Evolutionary conservation across 2,888 invertebrate species (phyloP).

Genomic region (Eustalomyia histrio): DNA sequence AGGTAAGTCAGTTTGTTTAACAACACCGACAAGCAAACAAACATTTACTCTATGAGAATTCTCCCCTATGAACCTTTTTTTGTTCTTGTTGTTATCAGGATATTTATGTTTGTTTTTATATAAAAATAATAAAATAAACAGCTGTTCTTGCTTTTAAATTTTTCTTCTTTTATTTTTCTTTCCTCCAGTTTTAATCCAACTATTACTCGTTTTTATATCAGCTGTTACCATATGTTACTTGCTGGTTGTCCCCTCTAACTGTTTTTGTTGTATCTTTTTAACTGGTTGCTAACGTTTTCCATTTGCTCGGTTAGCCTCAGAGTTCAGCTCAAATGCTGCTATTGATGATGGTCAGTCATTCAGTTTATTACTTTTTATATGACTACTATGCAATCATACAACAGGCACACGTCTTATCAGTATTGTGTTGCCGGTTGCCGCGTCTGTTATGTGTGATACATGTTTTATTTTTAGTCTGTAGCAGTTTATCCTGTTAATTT

Average conservation of each 20-base stretch:
- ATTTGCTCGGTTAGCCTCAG: constrained; percentile 4
- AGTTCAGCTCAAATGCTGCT: neutral
- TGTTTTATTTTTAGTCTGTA: constrained; percentile 13
- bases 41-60: neutral
- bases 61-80: neutral
- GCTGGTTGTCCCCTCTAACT: neutral
- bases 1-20: constrained; percentile 42
- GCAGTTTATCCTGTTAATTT: neutral
- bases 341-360: constrained; percentile 30
- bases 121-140: constrained; percentile 43
- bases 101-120: constrained; percentile 27
- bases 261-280: constrained; percentile 17
- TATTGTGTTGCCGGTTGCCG: constrained; percentile 45
- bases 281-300: constrained; percentile 21
- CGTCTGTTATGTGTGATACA: constrained; percentile 26
- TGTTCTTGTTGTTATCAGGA: neutral
- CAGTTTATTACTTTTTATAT: neutral
- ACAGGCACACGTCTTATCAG: constrained; percentile 35
- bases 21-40: constrained; percentile 9
- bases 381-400: constrained; percentile 6
- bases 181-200: constrained; percentile 33
- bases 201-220: constrained; percentile 49
- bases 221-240: constrained; percentile 51
- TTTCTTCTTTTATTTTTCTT: neutral
- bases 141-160: constrained; percentile 29